These are phyloP conservation scores for Phenganax subtilis DNA, from an alignment of 92 coral and sea anemone genomes.

Conservation along the genomic window DNA sequence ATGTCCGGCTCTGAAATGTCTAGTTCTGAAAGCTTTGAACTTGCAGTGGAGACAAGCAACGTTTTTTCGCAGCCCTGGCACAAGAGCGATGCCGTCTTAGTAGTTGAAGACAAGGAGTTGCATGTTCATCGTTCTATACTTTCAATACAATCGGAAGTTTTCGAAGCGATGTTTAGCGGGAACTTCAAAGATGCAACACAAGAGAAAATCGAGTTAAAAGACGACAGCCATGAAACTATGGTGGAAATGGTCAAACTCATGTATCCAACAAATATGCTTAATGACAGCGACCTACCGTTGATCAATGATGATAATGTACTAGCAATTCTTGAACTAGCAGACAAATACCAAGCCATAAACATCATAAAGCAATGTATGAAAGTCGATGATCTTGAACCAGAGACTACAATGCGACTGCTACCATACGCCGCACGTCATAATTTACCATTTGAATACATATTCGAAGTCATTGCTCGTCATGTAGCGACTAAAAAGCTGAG, in stretches of 20 bases:
- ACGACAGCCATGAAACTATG: conserved; percentile 6
- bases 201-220: conserved; percentile 25
- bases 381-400: background rate
- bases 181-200: conserved; percentile 24
- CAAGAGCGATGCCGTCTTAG: conserved; percentile 1
- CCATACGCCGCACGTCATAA: conserved; percentile 17
- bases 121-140: conserved; percentile 12
- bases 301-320: background rate
- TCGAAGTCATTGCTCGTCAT: background rate
- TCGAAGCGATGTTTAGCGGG: conserved; percentile 24
- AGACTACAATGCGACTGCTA: background rate
- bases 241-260: conserved; percentile 11
- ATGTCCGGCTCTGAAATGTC: no score
- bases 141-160: conserved; percentile 1
- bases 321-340: background rate
- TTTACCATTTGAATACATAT: background rate
- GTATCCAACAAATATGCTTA: conserved; percentile 17
- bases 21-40: no score
- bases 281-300: background rate
- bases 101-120: background rate
- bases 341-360: conserved; percentile 15
- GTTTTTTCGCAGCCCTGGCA: conserved; percentile 5
- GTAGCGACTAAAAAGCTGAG: conserved; percentile 5
- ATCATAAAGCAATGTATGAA: conserved; percentile 22
- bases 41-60: background rate